Conservation (phyloP, 2,797 vertebrate genomes). For the Sebastes aleutianus region DNA sequence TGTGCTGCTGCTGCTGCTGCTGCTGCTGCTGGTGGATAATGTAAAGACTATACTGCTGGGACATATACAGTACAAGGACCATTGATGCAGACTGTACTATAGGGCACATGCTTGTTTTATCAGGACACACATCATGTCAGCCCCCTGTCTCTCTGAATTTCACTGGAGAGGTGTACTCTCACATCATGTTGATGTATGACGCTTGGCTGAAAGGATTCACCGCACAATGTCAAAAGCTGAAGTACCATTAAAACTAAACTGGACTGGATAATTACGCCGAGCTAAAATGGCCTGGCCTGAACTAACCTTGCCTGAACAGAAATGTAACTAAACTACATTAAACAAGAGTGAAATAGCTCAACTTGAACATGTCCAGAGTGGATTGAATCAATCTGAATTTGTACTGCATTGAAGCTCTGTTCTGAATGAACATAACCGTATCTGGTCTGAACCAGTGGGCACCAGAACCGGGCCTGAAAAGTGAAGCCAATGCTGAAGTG, state of each 20-base stretch:
- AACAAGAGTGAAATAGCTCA: background rate
- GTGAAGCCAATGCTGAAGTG: too few species aligned
- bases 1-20: conserved; percentile 44
- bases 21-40: conserved; percentile 39
- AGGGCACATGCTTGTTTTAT: conserved; percentile 25
- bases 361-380: background rate
- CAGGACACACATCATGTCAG: conserved; percentile 19
- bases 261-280: background rate
- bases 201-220: background rate
- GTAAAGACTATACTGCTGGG: conserved; percentile 54
- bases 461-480: accelerated
- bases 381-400: background rate
- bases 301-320: background rate
- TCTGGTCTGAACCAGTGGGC: background rate
- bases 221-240: background rate
- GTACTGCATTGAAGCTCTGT: background rate
- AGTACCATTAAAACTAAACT: background rate
- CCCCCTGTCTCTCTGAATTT: background rate
- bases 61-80: conserved; percentile 17
- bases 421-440: background rate
- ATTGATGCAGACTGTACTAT: conserved; percentile 14
- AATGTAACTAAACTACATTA: background rate
- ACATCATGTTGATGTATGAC: background rate
- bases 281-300: background rate
- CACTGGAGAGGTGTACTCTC: background rate